Base-by-base conservation (phyloP, 2,113 vertebrate species). In the Romanogobio albipinnatus region DNA sequence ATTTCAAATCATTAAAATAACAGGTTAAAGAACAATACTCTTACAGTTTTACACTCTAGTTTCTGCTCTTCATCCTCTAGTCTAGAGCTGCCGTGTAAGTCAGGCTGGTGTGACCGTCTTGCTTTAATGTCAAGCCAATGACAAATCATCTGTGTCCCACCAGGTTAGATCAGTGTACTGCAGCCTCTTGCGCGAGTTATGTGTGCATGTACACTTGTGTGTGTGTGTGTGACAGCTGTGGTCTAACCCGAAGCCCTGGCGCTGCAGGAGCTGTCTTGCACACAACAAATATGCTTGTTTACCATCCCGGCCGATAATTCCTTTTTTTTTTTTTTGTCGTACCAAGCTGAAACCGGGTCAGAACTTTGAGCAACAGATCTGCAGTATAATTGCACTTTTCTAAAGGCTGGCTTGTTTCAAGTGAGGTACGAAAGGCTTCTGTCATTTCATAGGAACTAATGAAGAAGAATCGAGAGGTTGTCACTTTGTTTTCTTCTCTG, bases 101-200 rank as follows among this genome's bases (percentile, higher is more conserved):
- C 90, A 91, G 92, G 88, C 79, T 90, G 90, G 92, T 89, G 87
- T 85, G 92, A 91, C 90, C 91, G 89, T 91, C 88, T 82, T 82
- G 53, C 84, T 84, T 84, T 91, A 92, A 93, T 93, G 92, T 92
- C 91, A 93, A 91, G 91, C 84, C 91, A 89, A 88, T 90, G 91
- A 93, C 90, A 92, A 92, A 93, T 91, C 90, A 85, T 92, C 90
- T 88, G 86, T 88, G 86, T 86, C 91, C 89, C 87, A 81, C 80
- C 84, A 86, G 87, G 89, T 82, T 45, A 68, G 49, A 49, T 70
- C 81, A 85, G 70, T 75, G 36, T 84, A 66, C 82, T 14, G 33
- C 9, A 75, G 66, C 33, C 56, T 36, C 4, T 43, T 71, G 19
- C 19, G 19, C 0, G 19, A n/a, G 66, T 56, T 19, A 47, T 4